phyloP scores from a whole-genome alignment of 2,888 invertebrate species.

The Pseudoips prasinana region DNA sequence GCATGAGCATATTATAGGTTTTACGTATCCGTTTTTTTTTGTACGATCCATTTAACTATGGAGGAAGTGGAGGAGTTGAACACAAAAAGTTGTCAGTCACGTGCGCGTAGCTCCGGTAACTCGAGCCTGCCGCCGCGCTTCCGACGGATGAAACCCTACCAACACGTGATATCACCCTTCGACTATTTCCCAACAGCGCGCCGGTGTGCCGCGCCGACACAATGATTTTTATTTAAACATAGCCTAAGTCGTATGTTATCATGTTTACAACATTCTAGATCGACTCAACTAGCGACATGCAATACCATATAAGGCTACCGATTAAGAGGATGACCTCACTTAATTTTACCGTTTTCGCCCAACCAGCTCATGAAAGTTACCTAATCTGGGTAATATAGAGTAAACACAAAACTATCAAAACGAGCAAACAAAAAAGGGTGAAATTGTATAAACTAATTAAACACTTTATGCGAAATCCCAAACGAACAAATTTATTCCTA shows the following conservation, averaged over 20 bases:
- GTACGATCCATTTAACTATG: constrained; percentile 24
- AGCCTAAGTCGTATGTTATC: constrained; percentile 9
- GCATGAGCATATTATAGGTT: constrained; percentile 27
- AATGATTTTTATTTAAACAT: constrained; percentile 14
- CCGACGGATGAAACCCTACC: constrained; percentile 65
- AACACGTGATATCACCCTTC: constrained; percentile 37
- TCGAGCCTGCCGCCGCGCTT: constrained; percentile 56
- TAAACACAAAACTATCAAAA: too few species aligned
- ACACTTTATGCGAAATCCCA: too few species aligned
- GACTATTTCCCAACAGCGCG: constrained; percentile 24
- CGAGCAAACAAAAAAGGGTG: too few species aligned
- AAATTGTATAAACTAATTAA: too few species aligned
- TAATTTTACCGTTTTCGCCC: too few species aligned
- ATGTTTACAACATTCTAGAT: too few species aligned
- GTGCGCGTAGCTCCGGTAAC: constrained; percentile 58
- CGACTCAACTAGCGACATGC: too few species aligned
- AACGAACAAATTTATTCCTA: too few species aligned
- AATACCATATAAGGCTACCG: too few species aligned
- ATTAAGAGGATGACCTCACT: too few species aligned
- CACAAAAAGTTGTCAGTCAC: constrained; percentile 61
- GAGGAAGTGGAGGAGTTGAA: constrained; percentile 48
- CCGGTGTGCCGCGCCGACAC: constrained; percentile 4
- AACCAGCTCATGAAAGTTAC: too few species aligned
- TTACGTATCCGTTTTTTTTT: constrained; percentile 47
- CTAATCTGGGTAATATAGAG: too few species aligned